Conservation (phyloP, 1,140 invertebrate genomes). For the Brachionus asplanchnoidis region DNA sequence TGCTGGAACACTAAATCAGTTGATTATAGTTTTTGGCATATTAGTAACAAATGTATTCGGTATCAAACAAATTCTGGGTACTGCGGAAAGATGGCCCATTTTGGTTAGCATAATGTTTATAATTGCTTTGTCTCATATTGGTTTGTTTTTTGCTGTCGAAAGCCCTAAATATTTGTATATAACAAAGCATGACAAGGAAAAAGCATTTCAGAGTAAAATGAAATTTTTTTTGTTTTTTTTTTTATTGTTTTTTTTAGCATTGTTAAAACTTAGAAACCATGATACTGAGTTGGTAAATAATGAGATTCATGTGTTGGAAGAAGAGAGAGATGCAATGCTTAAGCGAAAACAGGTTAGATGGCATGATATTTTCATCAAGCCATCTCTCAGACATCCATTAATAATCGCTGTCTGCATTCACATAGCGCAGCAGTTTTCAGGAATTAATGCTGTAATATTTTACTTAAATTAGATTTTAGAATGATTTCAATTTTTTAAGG, state of each 20-base stretch:
- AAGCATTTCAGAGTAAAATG: not conserved
- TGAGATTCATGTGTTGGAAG: not conserved
- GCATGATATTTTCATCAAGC: not conserved
- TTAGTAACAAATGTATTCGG: constrained; percentile 67
- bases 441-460: constrained; percentile 19
- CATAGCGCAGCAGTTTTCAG: constrained; percentile 26
- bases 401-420: not conserved
- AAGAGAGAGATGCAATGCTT: not conserved
- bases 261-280: not conserved
- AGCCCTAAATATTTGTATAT: constrained; percentile 65
- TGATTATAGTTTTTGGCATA: constrained; percentile 80
- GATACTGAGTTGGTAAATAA: not conserved
- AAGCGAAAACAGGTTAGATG: not conserved
- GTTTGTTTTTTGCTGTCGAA: constrained; percentile 63
- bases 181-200: not conserved
- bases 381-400: not conserved
- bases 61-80: constrained; percentile 52
- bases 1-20: constrained; percentile 76
- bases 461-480: not conserved
- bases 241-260: not conserved
- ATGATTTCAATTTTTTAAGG: not conserved
- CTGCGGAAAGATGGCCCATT: constrained; percentile 78
- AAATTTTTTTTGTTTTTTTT: not conserved
- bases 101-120: constrained; percentile 72
- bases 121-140: constrained; percentile 80